phyloP scores from a whole-genome alignment of 2,888 invertebrate species.

The Chorisops tibialis region DNA sequence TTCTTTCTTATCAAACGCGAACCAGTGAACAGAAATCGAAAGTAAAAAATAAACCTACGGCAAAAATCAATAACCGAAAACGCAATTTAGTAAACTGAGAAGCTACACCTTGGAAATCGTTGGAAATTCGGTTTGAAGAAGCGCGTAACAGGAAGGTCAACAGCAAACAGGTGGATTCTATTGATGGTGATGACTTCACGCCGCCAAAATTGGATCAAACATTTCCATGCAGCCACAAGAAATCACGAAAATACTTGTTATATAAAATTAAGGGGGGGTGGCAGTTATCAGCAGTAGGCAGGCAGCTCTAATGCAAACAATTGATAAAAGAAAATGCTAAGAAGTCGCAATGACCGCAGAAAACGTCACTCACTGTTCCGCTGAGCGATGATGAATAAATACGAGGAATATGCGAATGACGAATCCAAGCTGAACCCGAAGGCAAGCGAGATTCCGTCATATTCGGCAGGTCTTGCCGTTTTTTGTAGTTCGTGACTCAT shows the following conservation, averaged over 20 bases:
- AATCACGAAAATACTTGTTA: no score
- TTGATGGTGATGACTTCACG: conserved; percentile 16
- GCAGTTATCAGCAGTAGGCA: no score
- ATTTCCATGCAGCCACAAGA: no score
- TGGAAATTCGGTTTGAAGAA: not conserved
- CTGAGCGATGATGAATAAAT: conserved; percentile 6
- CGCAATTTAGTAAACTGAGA: not conserved
- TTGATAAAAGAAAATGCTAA: not conserved
- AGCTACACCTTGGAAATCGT: not conserved
- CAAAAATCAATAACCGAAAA: not conserved
- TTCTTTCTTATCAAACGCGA: no score
- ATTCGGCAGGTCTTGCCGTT: conserved; percentile 1
- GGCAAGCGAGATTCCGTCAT: conserved; percentile 9
- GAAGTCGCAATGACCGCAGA: not conserved
- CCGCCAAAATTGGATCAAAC: not conserved
- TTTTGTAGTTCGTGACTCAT: conserved; percentile 4
- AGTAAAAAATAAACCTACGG: not conserved
- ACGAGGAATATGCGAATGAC: conserved; percentile 16
- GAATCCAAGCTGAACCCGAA: conserved; percentile 1
- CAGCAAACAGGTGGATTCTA: conserved; percentile 15
- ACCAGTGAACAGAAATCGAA: no score
- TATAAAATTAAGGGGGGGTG: no score
- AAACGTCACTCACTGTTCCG: not conserved
- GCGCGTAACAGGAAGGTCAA: conserved; percentile 4
- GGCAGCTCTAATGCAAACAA: not conserved